A percentile compares a stretch with the other conserved stretches of the same genome.
These are phyloP conservation scores for Spilosoma lubricipeda DNA, from an alignment of 2,888 invertebrate genomes.

Conservation along the genomic window DNA sequence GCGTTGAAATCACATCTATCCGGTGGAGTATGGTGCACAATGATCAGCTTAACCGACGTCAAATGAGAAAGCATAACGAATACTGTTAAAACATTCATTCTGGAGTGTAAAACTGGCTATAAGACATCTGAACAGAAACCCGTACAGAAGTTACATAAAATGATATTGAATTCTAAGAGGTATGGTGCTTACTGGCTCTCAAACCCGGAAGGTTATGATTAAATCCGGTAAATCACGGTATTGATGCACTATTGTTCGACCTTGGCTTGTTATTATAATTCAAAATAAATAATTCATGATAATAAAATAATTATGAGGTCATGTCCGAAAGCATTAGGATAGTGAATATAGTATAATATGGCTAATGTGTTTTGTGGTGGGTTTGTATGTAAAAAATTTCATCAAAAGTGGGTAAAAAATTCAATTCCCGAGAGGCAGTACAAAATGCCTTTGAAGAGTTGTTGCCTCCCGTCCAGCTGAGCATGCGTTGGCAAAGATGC, in stretches of 20 bases:
- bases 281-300: constrained; percentile 6
- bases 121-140: neutral
- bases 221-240: too few relatives aligned
- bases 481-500: too few relatives aligned
- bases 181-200: neutral
- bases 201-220: neutral
- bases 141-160: neutral
- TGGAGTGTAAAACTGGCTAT: neutral
- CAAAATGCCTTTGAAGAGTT: too few relatives aligned
- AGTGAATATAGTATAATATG: too few relatives aligned
- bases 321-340: neutral
- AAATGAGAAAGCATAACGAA: neutral
- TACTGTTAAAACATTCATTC: neutral
- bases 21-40: neutral
- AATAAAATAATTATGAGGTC: neutral
- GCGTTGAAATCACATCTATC: constrained; percentile 5
- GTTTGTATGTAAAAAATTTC: too few relatives aligned
- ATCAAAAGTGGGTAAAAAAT: too few relatives aligned
- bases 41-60: constrained; percentile 4
- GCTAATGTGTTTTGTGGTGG: too few relatives aligned
- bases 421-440: too few relatives aligned
- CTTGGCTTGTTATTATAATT: constrained; percentile 4
- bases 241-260: neutral
- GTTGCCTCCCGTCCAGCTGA: too few relatives aligned
- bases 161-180: neutral